Conservation (phyloP, 2,797 vertebrate species). For the Enteromius anoplus region DNA sequence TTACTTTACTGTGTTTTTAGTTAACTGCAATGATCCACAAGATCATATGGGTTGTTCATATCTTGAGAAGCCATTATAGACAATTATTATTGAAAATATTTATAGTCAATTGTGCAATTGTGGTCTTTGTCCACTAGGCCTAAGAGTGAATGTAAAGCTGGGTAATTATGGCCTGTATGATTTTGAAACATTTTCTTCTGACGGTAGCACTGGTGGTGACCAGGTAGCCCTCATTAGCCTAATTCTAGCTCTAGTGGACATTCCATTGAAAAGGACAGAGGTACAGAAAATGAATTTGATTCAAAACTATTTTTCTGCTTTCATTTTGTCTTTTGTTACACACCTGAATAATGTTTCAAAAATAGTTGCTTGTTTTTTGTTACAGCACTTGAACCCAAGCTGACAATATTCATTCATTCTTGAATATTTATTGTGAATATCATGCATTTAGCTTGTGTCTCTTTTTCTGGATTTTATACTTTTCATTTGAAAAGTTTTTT, state of each 20-base stretch:
- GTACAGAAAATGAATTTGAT: neutral
- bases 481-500: neutral
- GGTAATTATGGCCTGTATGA: neutral
- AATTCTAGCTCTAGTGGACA: neutral
- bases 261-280: neutral
- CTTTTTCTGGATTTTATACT: neutral
- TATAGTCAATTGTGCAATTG: neutral
- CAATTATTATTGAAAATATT: neutral
- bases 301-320: neutral
- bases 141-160: neutral
- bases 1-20: neutral
- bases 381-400: neutral
- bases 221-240: neutral
- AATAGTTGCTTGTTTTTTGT: neutral
- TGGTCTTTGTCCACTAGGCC: neutral
- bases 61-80: neutral
- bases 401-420: neutral
- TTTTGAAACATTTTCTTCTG: neutral
- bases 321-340: neutral
- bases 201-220: neutral
- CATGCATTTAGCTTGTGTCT: conserved; percentile 8
- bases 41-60: neutral
- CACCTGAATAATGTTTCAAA: neutral
- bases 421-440: conserved; percentile 21
- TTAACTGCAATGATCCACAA: neutral